These are phyloP conservation scores for Meiosimyza platycephala DNA, from an alignment of 2,888 invertebrate species.

Conservation along the genomic window DNA sequence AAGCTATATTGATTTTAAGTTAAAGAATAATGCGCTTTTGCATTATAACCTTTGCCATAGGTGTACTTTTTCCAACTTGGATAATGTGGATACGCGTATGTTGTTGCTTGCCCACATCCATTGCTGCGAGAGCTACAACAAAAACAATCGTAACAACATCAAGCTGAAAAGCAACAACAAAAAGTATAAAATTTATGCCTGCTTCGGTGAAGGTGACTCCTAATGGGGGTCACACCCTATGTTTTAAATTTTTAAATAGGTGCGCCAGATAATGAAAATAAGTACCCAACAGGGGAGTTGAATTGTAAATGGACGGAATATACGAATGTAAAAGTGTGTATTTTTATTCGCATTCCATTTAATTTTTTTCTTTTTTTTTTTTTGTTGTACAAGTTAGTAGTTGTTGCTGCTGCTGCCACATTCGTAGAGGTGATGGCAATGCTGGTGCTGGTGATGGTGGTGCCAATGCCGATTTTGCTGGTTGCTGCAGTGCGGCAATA, in stretches of 20 bases:
- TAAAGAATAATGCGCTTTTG: too few species aligned
- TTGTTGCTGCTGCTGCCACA: constrained; percentile 14
- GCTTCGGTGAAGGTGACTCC: constrained; percentile 54
- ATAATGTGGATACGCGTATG: background rate
- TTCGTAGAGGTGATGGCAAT: constrained; percentile 1
- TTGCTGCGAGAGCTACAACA: constrained; percentile 50
- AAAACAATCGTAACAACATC: too few species aligned
- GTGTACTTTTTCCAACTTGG: background rate
- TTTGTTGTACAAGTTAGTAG: background rate
- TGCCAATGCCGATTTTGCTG: constrained; percentile 20
- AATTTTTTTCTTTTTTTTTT: constrained; percentile 33
- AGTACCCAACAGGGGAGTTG: constrained; percentile 52
- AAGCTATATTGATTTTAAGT: too few species aligned
- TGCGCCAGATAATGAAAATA: constrained; percentile 62
- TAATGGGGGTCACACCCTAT: constrained; percentile 60
- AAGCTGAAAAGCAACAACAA: constrained; percentile 31
- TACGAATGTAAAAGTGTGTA: constrained; percentile 21
- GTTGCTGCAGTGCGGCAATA: constrained; percentile 46
- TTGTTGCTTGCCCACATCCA: constrained; percentile 40
- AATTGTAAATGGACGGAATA: background rate
- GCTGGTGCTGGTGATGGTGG: constrained; percentile 28
- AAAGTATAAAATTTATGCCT: constrained; percentile 57
- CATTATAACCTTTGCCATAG: too few species aligned
- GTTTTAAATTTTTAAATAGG: constrained; percentile 62
- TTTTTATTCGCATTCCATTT: constrained; percentile 24